phyloP scores from a whole-genome alignment of 2,797 vertebrate genomes.

The Bothrops alternatus region DNA sequence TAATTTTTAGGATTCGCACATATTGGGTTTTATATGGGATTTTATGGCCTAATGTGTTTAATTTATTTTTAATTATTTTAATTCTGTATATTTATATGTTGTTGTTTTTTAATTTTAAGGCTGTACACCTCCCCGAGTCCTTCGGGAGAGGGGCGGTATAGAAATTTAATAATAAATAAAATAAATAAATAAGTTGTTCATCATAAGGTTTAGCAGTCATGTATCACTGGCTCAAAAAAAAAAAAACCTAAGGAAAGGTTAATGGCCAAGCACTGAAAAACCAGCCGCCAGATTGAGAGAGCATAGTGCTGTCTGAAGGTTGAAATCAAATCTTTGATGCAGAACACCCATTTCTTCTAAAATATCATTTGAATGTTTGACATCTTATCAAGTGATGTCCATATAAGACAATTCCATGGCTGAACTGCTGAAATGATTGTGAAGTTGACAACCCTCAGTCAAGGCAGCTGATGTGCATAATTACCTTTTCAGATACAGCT shows the following conservation, averaged over 20 bases:
- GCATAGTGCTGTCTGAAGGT: constrained; percentile 20
- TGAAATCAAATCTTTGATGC: constrained; percentile 9
- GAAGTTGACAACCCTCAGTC: constrained; percentile 31
- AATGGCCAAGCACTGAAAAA: constrained; percentile 21
- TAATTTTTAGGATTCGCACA: no score
- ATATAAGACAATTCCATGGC: constrained; percentile 39
- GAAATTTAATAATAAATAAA: no score
- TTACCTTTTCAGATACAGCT: constrained; percentile 14
- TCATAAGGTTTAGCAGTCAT: constrained; percentile 4
- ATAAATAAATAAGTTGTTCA: no score
- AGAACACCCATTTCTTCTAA: neutral
- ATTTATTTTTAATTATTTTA: no score
- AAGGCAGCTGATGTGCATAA: neutral
- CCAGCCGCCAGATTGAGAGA: constrained; percentile 4
- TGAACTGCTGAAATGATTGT: constrained; percentile 23
- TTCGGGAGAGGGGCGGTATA: no score
- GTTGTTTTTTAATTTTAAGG: no score
- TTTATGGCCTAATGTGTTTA: no score
- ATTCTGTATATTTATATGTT: no score
- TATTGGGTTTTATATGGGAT: no score
- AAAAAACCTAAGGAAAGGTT: neutral
- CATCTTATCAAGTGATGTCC: neutral
- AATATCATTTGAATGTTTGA: neutral
- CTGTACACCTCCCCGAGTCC: no score
- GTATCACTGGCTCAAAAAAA: neutral